Conservation (phyloP, 2,113 vertebrate genomes). For the Microcebus jonahi region DNA sequence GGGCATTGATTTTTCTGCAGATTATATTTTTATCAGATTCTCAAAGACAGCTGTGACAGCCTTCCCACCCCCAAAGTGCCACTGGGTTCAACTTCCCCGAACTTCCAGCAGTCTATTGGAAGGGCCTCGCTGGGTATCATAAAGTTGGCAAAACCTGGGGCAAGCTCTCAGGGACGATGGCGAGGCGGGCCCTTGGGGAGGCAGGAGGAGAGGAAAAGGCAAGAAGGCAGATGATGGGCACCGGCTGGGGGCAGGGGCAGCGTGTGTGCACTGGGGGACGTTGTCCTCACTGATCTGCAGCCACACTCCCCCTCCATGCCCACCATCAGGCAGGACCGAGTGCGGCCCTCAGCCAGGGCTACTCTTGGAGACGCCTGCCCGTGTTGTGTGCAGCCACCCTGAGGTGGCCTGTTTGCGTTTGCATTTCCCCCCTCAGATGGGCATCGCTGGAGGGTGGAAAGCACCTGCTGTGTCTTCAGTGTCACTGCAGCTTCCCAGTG, state of each 20-base stretch:
- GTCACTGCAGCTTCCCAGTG: background rate
- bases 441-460: background rate
- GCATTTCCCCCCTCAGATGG: background rate
- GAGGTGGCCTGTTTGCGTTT: too few relatives aligned
- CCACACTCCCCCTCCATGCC: background rate
- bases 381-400: background rate
- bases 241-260: background rate
- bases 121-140: background rate
- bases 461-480: background rate
- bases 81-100: background rate
- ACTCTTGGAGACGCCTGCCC: background rate
- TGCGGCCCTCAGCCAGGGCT: background rate
- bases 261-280: accelerated
- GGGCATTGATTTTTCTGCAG: background rate
- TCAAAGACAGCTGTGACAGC: background rate
- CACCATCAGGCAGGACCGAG: background rate
- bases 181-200: background rate
- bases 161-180: background rate
- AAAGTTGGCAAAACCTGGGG: background rate
- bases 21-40: background rate
- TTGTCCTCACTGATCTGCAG: background rate
- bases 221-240: background rate
- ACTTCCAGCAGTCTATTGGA: background rate
- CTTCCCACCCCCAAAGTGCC: background rate
- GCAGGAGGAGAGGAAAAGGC: background rate